Percentiles rank a stretch among this genome's conserved stretches.
Conservation (phyloP, 2,888 invertebrate genomes). For the Mylabris sibirica region DNA sequence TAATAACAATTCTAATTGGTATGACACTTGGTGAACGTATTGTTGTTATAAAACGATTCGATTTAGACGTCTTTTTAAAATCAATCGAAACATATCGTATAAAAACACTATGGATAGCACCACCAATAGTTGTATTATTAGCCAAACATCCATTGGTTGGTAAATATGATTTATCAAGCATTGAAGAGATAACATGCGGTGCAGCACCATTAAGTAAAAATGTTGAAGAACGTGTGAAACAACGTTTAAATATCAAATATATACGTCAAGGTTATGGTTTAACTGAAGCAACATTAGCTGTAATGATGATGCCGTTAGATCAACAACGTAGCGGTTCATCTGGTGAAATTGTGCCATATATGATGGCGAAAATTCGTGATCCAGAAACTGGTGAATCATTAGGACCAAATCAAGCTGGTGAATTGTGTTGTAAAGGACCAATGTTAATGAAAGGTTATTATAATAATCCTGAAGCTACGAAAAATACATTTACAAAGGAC, state of each 20-base stretch:
- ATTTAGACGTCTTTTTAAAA: slow-evolving; percentile 67
- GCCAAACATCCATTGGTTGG: slow-evolving; percentile 79
- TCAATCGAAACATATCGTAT: slow-evolving; percentile 73
- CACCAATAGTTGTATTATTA: slow-evolving; percentile 81
- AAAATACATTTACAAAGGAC: slow-evolving; percentile 69
- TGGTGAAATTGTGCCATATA: slow-evolving; percentile 69
- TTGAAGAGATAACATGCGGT: slow-evolving; percentile 73
- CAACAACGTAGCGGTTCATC: slow-evolving; percentile 67
- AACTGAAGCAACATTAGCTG: slow-evolving; percentile 74
- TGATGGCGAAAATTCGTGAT: slow-evolving; percentile 69
- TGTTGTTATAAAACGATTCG: slow-evolving; percentile 36
- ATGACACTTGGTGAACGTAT: slow-evolving; percentile 28
- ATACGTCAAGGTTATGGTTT: slow-evolving; percentile 78
- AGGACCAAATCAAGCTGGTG: slow-evolving; percentile 73
- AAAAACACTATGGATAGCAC: slow-evolving; percentile 73
- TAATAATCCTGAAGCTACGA: slow-evolving; percentile 71
- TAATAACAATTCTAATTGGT: slow-evolving; percentile 26
- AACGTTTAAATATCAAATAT: slow-evolving; percentile 62
- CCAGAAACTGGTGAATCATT: slow-evolving; percentile 67
- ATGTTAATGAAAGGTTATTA: slow-evolving; percentile 69
- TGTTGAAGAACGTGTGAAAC: slow-evolving; percentile 66
- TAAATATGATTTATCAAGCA: slow-evolving; percentile 74
- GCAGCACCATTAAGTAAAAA: slow-evolving; percentile 80
- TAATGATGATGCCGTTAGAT: slow-evolving; percentile 55
- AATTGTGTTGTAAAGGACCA: slow-evolving; percentile 80